phyloP scores from a whole-genome alignment of 1,140 invertebrate genomes.

The Psilanteris sp. region DNA sequence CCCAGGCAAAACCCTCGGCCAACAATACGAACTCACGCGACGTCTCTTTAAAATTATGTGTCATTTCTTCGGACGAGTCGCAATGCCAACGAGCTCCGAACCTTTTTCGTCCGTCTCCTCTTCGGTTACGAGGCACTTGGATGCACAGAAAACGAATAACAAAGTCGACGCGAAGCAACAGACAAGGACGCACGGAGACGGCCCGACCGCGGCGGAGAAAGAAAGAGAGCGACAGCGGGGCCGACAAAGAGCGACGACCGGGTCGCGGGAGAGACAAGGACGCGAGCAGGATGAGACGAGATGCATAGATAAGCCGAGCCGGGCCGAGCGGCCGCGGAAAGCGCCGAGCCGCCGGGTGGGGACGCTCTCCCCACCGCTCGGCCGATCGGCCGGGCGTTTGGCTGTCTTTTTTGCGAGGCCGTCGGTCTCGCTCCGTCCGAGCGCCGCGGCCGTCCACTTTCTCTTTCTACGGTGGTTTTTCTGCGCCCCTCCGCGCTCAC shows the following conservation, averaged over 20 bases:
- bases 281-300: conserved; percentile 20
- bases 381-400: neutral
- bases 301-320: conserved; percentile 28
- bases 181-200: neutral
- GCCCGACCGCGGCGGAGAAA: too few species aligned
- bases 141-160: conserved; percentile 29
- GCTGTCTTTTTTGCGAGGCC: conserved; percentile 18
- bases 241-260: neutral
- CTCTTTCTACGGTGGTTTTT: conserved; percentile 17
- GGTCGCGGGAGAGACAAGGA: neutral
- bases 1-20: conserved; percentile 5
- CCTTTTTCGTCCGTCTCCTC: conserved; percentile 14
- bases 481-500: neutral
- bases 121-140: conserved; percentile 20
- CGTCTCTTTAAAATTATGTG: conserved; percentile 40
- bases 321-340: conserved; percentile 22
- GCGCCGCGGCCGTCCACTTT: conserved; percentile 5
- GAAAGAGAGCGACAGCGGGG: neutral
- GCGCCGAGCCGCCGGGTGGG: conserved; percentile 2
- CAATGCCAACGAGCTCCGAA: conserved; percentile 10
- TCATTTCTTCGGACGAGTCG: conserved; percentile 31
- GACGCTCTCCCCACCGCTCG: neutral
- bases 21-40: conserved; percentile 21
- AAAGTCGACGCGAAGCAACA: conserved; percentile 25
- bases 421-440: conserved; percentile 3